Evolutionary conservation across 2,797 vertebrate species (phyloP).

Genomic region (Gymnopithys bicolor): DNA sequence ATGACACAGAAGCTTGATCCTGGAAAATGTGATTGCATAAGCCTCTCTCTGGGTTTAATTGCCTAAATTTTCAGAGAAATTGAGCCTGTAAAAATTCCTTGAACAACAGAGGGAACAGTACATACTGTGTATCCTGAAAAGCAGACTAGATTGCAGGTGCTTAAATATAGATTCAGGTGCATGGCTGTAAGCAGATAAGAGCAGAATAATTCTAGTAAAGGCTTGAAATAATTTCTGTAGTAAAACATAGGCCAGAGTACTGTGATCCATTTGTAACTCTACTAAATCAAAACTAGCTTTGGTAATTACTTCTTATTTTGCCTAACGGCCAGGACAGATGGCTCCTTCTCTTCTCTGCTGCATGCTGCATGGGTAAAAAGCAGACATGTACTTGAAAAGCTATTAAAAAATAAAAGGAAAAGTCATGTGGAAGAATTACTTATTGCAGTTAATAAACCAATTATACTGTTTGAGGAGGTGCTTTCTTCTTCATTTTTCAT

Average conservation of each 20-base stretch:
- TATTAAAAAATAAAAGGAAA: constrained; percentile 34
- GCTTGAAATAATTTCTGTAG: background rate
- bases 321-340: background rate
- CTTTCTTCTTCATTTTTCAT: background rate
- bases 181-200: constrained; percentile 4
- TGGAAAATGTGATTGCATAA: background rate
- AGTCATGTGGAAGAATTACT: background rate
- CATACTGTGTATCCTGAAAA: constrained; percentile 28
- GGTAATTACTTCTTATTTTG: constrained; percentile 35
- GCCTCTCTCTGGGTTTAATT: background rate
- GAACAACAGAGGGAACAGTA: constrained; percentile 34
- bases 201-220: background rate
- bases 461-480: background rate
- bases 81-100: background rate
- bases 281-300: constrained; percentile 20
- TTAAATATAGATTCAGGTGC: constrained; percentile 39
- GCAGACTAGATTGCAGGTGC: constrained; percentile 21
- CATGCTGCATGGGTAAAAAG: background rate
- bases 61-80: constrained; percentile 24
- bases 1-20: background rate
- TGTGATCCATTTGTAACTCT: background rate
- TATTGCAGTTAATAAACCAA: background rate
- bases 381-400: background rate
- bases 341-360: background rate
- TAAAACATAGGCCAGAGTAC: background rate